Evolutionary conservation across 2,797 vertebrate species (phyloP).

Genomic region (Gobio occitaniae): DNA sequence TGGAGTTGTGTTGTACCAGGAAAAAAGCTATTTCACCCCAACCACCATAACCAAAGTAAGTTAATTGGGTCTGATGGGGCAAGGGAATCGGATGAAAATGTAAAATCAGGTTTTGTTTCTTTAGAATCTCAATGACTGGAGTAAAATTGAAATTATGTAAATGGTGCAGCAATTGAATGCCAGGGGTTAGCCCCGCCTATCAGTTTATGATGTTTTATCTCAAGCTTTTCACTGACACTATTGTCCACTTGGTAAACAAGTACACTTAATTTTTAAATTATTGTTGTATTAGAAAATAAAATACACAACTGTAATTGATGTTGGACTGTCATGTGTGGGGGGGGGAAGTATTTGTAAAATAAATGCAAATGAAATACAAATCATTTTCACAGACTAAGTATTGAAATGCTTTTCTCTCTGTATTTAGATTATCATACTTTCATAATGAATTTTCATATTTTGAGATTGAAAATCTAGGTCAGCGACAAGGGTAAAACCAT

Average conservation of each 20-base stretch:
- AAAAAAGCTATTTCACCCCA: constrained; percentile 30
- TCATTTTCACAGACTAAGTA: neutral
- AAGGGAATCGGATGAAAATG: constrained; percentile 4
- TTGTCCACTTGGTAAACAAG: neutral
- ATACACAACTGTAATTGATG: neutral
- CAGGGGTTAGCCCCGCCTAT: neutral
- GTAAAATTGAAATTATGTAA: constrained; percentile 18
- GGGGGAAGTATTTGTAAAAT: neutral
- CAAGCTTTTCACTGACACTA: neutral
- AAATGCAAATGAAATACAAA: neutral
- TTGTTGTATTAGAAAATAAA: neutral
- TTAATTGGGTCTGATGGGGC: neutral
- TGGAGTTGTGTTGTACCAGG: neutral
- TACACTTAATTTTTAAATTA: neutral
- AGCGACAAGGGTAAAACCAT: neutral
- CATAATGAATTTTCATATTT: neutral
- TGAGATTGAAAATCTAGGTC: neutral
- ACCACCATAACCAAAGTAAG: neutral
- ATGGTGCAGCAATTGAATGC: neutral
- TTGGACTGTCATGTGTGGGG: neutral
- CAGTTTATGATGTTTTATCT: neutral
- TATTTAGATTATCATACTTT: neutral
- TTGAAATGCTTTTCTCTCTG: neutral
- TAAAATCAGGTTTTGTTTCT: constrained; percentile 9
- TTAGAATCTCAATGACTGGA: constrained; percentile 3